phyloP scores from a whole-genome alignment of 1,140 invertebrate genomes.

The Dreissena rostriformis region DNA sequence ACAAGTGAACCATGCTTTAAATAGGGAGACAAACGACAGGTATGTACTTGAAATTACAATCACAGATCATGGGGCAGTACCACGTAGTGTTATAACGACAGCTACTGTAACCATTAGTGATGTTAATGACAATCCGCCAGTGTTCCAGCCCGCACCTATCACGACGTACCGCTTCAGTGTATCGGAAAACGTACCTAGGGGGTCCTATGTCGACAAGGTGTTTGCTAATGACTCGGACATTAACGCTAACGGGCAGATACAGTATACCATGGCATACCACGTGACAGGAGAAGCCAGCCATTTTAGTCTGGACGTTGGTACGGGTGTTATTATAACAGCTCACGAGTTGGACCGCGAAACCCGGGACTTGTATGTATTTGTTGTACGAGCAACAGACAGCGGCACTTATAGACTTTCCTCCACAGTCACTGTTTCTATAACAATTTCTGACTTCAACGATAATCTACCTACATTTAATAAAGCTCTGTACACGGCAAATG shows the following conservation, averaged over 20 bases:
- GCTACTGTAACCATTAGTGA: conserved; percentile 65
- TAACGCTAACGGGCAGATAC: conserved; percentile 60
- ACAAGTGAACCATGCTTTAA: conserved; percentile 59
- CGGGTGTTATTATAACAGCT: conserved; percentile 61
- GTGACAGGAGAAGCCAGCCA: conserved; percentile 50
- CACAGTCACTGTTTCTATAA: conserved; percentile 66
- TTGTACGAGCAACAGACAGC: conserved; percentile 62
- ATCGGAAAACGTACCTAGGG: conserved; percentile 51
- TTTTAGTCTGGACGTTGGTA: conserved; percentile 58
- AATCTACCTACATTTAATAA: conserved; percentile 80
- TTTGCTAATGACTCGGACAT: conserved; percentile 62
- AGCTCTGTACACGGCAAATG: conserved; percentile 83
- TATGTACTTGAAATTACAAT: conserved; percentile 63
- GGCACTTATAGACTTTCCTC: conserved; percentile 55
- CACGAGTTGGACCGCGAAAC: conserved; percentile 63
- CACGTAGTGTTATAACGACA: conserved; percentile 40
- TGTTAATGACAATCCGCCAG: conserved; percentile 70
- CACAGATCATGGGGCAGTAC: conserved; percentile 59
- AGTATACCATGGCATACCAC: conserved; percentile 55
- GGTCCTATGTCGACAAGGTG: conserved; percentile 32
- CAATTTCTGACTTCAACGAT: conserved; percentile 76
- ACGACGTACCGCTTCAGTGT: conserved; percentile 56
- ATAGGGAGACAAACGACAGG: conserved; percentile 60
- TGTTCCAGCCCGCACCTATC: conserved; percentile 46
- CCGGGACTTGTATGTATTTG: conserved; percentile 56